Evolutionary conservation across 2,888 invertebrate species (phyloP).

Genomic region (Drosophila kokeensis): DNA sequence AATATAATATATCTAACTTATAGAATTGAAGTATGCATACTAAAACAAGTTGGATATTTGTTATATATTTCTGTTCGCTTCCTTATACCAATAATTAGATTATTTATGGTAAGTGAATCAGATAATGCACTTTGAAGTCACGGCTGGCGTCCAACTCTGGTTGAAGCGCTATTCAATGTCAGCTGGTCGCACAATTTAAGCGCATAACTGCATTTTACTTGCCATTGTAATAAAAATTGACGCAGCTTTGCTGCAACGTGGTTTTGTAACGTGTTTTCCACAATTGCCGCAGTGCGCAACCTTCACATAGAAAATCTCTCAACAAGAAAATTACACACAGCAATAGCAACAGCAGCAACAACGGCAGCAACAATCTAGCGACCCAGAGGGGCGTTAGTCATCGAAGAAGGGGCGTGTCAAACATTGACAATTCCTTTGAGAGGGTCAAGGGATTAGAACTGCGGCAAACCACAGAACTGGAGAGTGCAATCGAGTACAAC

Average conservation of each 20-base stretch:
- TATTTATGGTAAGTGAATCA: background rate
- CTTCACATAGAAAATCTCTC: conserved; percentile 84
- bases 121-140: conserved; percentile 3
- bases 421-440: conserved; percentile 60
- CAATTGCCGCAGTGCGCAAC: conserved; percentile 63
- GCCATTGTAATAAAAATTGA: conserved; percentile 75
- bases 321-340: conserved; percentile 82
- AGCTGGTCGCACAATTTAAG: conserved; percentile 53
- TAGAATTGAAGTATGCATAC: background rate
- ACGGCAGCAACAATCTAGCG: conserved; percentile 18
- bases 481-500: conserved; percentile 1
- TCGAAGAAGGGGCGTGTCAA: conserved; percentile 39
- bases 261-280: conserved; percentile 30
- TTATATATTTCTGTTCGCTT: background rate
- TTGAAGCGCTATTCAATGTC: conserved; percentile 58
- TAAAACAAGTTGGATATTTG: background rate
- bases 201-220: conserved; percentile 75
- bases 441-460: conserved; percentile 64
- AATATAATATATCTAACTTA: background rate
- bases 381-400: conserved; percentile 31
- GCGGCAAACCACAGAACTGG: conserved; percentile 44
- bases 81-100: background rate
- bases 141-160: conserved; percentile 20
- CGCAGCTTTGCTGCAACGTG: conserved; percentile 38
- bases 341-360: conserved; percentile 2